Percentiles rank a stretch among this genome's conserved stretches.
phyloP scores from a whole-genome alignment of 2,888 invertebrate species.

The Leptopilina myrica region DNA sequence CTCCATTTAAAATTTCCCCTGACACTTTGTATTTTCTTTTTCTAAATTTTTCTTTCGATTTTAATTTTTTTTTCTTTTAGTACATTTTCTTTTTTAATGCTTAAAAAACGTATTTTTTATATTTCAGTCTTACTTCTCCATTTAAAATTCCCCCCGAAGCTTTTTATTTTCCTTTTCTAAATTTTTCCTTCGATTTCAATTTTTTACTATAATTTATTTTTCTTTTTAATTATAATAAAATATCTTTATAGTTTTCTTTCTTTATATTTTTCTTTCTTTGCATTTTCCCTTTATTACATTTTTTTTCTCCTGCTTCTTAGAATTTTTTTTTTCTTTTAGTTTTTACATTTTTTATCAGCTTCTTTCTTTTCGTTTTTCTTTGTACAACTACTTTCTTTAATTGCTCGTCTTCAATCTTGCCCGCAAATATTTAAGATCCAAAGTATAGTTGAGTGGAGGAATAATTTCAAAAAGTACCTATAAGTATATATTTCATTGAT shows the following conservation, averaged over 20 bases:
- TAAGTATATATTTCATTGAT: neutral
- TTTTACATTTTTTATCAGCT: neutral
- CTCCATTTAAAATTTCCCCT: too few relatives aligned
- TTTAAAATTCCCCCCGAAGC: too few relatives aligned
- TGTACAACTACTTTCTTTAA: conserved; percentile 2
- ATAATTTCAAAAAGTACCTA: neutral
- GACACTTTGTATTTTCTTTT: too few relatives aligned
- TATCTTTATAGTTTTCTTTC: neutral
- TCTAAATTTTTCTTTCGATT: too few relatives aligned
- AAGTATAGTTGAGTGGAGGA: neutral
- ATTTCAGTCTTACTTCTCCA: too few relatives aligned
- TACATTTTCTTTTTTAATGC: too few relatives aligned
- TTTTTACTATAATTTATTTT: neutral
- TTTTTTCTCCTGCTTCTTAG: too few relatives aligned
- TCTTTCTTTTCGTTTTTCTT: conserved; percentile 2
- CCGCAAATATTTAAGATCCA: conserved; percentile 28
- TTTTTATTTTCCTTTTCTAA: conserved; percentile 3
- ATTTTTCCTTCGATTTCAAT: conserved; percentile 2
- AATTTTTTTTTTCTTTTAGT: neutral
- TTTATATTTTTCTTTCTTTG: neutral
- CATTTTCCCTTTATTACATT: neutral
- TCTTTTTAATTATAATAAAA: too few relatives aligned
- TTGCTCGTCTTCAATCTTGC: conserved; percentile 20
- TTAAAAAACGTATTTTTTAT: too few relatives aligned
- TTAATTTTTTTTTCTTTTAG: too few relatives aligned